Conservation (phyloP, 2,888 invertebrate genomes). For the Labia minor region DNA sequence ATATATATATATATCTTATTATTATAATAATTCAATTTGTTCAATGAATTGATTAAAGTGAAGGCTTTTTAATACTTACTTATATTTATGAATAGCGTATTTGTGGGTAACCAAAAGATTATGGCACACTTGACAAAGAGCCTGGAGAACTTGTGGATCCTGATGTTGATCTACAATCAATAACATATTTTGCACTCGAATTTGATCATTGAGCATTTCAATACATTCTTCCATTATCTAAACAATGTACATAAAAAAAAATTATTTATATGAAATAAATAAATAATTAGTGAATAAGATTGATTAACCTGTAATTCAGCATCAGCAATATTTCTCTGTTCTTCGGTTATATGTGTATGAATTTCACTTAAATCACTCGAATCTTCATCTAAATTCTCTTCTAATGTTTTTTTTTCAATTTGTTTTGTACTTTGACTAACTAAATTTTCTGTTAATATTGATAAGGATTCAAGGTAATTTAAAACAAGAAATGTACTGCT, state of each 20-base stretch:
- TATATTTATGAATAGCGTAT: slow-evolving; percentile 72
- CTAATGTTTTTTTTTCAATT: background rate
- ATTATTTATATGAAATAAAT: background rate
- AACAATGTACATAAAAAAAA: slow-evolving; percentile 19
- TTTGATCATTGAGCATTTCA: slow-evolving; percentile 53
- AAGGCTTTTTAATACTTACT: slow-evolving; percentile 54
- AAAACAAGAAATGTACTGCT: background rate
- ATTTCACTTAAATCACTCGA: background rate
- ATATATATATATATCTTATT: too few species aligned
- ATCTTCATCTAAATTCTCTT: background rate
- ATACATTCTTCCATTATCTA: slow-evolving; percentile 46
- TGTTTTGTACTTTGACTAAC: background rate
- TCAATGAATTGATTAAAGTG: too few species aligned
- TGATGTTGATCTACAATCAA: slow-evolving; percentile 37
- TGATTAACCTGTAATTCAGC: background rate
- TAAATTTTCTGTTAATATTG: background rate
- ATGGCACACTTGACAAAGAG: slow-evolving; percentile 69
- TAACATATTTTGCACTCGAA: slow-evolving; percentile 45
- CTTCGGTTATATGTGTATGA: background rate
- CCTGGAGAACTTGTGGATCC: slow-evolving; percentile 47
- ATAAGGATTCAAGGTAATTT: background rate
- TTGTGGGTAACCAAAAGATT: slow-evolving; percentile 70
- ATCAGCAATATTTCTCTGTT: background rate
- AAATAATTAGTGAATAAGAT: too few species aligned
- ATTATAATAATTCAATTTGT: too few species aligned